These are phyloP conservation scores for Xenotilapia caudafasciata DNA, from an alignment of 2,113 vertebrate species.

Conservation along the genomic window DNA sequence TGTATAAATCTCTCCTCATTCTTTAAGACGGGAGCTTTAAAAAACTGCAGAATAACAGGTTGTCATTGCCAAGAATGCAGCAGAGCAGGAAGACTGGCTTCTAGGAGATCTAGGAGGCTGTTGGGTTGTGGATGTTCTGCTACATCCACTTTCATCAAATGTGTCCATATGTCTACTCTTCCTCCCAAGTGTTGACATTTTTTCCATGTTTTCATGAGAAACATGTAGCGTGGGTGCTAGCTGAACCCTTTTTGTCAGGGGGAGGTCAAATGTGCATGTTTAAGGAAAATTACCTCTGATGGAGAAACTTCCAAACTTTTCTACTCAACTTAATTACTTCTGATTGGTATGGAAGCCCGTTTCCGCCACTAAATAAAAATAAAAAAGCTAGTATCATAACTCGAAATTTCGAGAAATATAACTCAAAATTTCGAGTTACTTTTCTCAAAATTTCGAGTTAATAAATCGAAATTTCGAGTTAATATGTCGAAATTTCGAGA, in stretches of 20 bases:
- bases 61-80: background rate
- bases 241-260: background rate
- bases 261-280: background rate
- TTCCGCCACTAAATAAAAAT: too few species aligned
- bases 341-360: background rate
- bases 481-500: too few species aligned
- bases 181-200: background rate
- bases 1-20: background rate
- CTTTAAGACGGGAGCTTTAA: background rate
- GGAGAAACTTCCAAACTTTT: background rate
- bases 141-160: background rate
- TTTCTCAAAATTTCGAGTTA: too few species aligned
- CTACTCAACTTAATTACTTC: background rate
- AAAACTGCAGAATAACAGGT: background rate
- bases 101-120: background rate
- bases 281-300: background rate
- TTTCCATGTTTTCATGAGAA: background rate
- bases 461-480: too few species aligned
- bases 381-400: too few species aligned
- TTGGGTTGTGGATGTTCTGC: background rate
- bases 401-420: too few species aligned
- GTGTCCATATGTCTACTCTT: background rate
- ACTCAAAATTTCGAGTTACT: too few species aligned
- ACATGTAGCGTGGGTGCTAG: background rate
- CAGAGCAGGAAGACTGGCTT: background rate